These are phyloP conservation scores for Hystrix brachyura DNA, from an alignment of 2,113 vertebrate species.

Conservation along the genomic window DNA sequence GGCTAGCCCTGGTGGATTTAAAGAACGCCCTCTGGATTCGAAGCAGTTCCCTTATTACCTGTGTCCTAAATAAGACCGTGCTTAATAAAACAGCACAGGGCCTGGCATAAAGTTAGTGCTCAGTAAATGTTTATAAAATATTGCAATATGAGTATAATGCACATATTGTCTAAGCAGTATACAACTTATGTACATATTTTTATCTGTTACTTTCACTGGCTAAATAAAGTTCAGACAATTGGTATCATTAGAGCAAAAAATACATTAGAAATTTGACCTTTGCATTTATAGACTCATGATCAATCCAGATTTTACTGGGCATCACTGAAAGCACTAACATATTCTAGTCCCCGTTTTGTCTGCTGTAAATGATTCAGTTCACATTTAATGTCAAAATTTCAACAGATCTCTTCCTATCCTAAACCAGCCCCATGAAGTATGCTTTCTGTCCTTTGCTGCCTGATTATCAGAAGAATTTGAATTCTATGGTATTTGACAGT, in stretches of 20 bases:
- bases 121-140: slow-evolving; percentile 47
- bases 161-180: background rate
- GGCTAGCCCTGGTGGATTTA: background rate
- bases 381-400: slow-evolving; percentile 29
- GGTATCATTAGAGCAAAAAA: background rate
- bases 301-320: slow-evolving; percentile 6
- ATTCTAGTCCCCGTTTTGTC: background rate
- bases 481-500: slow-evolving; percentile 1
- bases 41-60: background rate
- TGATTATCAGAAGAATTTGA: slow-evolving; percentile 46
- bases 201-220: background rate
- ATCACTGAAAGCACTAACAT: slow-evolving; percentile 24
- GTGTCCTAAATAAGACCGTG: slow-evolving; percentile 11
- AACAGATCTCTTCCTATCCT: background rate
- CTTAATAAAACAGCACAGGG: background rate
- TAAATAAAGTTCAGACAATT: background rate
- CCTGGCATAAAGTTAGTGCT: background rate
- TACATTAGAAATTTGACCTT: slow-evolving; percentile 14
- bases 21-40: background rate
- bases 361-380: slow-evolving; percentile 7
- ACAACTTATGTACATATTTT: background rate
- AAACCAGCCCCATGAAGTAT: background rate
- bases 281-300: slow-evolving; percentile 29
- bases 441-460: background rate
- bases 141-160: background rate